These are phyloP conservation scores for Caenorhabditis parvicauda DNA, from an alignment of 2,888 invertebrate species.

Conservation along the genomic window DNA sequence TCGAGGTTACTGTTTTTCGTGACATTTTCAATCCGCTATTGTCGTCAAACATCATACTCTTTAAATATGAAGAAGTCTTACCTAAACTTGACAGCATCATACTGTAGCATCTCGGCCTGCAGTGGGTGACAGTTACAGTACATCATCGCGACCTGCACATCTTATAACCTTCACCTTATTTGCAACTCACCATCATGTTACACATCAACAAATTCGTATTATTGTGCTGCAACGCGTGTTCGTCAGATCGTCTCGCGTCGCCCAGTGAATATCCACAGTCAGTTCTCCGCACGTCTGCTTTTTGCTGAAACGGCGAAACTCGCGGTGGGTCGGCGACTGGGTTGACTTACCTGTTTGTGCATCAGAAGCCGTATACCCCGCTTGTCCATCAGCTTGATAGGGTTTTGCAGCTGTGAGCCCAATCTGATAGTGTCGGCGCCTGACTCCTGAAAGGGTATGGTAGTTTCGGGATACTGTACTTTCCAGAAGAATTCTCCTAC, in stretches of 20 bases:
- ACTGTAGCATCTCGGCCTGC: constrained; percentile 32
- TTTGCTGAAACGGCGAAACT: constrained; percentile 19
- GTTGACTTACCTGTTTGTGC: constrained; percentile 29
- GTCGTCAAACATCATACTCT: constrained; percentile 1
- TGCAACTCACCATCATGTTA: constrained; percentile 17
- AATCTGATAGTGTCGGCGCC: constrained; percentile 25
- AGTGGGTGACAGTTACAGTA: constrained; percentile 44
- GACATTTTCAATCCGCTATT: too few species aligned
- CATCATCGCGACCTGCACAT: constrained; percentile 19
- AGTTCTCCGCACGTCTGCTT: constrained; percentile 37
- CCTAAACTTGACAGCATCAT: constrained; percentile 23
- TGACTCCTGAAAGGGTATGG: constrained; percentile 8
- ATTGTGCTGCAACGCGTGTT: constrained; percentile 24
- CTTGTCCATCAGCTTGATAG: constrained; percentile 38
- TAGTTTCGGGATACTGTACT: neutral
- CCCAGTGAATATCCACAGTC: constrained; percentile 40
- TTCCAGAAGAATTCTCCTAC: constrained; percentile 6
- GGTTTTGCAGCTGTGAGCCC: constrained; percentile 34
- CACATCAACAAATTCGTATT: constrained; percentile 38
- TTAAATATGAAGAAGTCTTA: constrained; percentile 2
- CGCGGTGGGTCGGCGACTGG: neutral
- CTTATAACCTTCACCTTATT: neutral
- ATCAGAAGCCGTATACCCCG: constrained; percentile 39
- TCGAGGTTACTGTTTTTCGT: too few species aligned
- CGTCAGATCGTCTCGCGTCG: constrained; percentile 30